Evolutionary conservation across 2,797 vertebrate genomes (phyloP).

Genomic region (Cirrhinus mrigala): DNA sequence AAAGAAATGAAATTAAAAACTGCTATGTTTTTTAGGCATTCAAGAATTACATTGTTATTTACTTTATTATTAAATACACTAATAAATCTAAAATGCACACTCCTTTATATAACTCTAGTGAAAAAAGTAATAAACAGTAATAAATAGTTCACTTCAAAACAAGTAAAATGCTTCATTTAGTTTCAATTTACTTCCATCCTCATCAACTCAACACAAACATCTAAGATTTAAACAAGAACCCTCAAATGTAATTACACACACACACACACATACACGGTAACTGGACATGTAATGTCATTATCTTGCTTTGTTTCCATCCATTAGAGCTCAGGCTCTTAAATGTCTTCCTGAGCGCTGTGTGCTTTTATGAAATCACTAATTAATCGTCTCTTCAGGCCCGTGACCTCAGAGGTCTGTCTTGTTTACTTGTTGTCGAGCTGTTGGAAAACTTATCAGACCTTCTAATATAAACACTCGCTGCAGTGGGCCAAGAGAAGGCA

Average conservation of each 20-base stretch:
- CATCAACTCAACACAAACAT: slow-evolving; percentile 2
- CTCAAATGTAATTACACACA: slow-evolving; percentile 58
- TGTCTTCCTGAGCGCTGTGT: not conserved
- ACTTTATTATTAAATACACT: not conserved
- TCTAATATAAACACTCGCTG: slow-evolving; percentile 28
- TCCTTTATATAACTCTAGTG: not conserved
- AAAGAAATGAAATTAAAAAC: not conserved
- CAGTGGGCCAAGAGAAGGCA: not conserved
- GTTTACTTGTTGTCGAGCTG: slow-evolving; percentile 26
- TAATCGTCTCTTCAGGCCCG: slow-evolving; percentile 44
- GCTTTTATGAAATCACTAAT: slow-evolving; percentile 35
- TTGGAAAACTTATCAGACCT: slow-evolving; percentile 28
- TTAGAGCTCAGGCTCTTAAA: not conserved
- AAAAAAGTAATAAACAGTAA: not conserved
- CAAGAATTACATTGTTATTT: not conserved
- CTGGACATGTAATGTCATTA: slow-evolving; percentile 19
- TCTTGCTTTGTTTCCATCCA: slow-evolving; percentile 2
- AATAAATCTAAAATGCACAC: not conserved
- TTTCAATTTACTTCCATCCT: not conserved
- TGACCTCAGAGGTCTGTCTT: slow-evolving; percentile 36
- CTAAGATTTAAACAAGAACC: slow-evolving; percentile 27
- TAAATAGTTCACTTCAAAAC: not conserved
- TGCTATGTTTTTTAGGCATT: not conserved
- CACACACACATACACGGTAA: slow-evolving; percentile 11
- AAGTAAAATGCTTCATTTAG: not conserved